These are phyloP conservation scores for Hydra vulgaris DNA, from an alignment of 30 jellyfish, hydroid and myxozoan species.

Conservation along the genomic window DNA sequence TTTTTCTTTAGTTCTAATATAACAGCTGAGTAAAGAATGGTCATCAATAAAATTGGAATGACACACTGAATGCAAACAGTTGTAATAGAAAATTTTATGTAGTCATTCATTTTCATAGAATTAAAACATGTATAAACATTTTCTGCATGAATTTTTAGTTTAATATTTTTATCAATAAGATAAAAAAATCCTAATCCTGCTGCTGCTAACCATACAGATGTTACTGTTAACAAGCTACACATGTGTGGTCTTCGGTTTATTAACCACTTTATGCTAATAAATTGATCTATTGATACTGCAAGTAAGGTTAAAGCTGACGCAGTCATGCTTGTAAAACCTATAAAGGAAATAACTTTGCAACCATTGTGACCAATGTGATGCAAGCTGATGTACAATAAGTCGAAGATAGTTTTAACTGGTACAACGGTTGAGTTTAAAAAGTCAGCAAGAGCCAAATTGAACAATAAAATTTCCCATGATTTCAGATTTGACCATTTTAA, in stretches of 20 bases:
- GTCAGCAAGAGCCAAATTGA: constrained; percentile 87
- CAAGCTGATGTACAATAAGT: constrained; percentile 14
- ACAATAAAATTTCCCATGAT: constrained; percentile 75
- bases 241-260: constrained; percentile 33
- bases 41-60: constrained; percentile 48
- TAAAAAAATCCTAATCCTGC: constrained; percentile 33
- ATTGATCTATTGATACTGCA: constrained; percentile 79
- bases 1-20: constrained; percentile 26
- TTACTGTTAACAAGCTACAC: not conserved
- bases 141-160: not conserved
- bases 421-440: constrained; percentile 48
- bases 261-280: constrained; percentile 63
- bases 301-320: constrained; percentile 83
- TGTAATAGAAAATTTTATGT: not conserved
- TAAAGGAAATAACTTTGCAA: constrained; percentile 57
- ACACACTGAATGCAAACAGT: constrained; percentile 34
- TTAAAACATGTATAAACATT: not conserved
- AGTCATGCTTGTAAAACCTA: constrained; percentile 44
- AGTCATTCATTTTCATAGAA: not conserved
- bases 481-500: constrained; percentile 50
- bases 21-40: constrained; percentile 42
- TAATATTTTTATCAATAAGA: constrained; percentile 22
- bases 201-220: constrained; percentile 44
- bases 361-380: constrained; percentile 34
- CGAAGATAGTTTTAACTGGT: constrained; percentile 53